These are phyloP conservation scores for Corythoichthys haematopterus DNA, from an alignment of 2,113 vertebrate species.

Conservation along the genomic window DNA sequence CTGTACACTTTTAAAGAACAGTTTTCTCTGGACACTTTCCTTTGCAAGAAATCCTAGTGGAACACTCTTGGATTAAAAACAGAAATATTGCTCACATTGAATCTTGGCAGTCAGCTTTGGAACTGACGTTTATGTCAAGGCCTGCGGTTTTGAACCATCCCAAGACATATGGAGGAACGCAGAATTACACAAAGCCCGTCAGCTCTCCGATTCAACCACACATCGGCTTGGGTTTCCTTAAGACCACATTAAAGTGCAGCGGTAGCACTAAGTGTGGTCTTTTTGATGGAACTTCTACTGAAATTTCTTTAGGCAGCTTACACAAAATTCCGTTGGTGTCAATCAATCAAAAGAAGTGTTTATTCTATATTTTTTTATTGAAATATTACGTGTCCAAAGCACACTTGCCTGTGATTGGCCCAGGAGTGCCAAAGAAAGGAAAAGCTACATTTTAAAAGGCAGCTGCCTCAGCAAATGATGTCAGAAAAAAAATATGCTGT, in stretches of 20 bases:
- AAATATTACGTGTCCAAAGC: slow-evolving; percentile 26
- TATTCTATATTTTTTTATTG: slow-evolving; percentile 43
- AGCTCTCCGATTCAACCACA: slow-evolving; percentile 55
- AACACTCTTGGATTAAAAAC: slow-evolving; percentile 57
- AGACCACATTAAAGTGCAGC: slow-evolving; percentile 65
- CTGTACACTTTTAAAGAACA: slow-evolving; percentile 38
- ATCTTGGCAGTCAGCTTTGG: slow-evolving; percentile 59
- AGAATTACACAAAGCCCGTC: slow-evolving; percentile 64
- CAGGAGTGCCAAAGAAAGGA: slow-evolving; percentile 53
- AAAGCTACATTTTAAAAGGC: slow-evolving; percentile 56
- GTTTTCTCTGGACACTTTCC: slow-evolving; percentile 55
- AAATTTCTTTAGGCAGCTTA: slow-evolving; percentile 41
- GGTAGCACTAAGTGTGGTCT: slow-evolving; percentile 65
- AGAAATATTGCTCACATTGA: slow-evolving; percentile 66
- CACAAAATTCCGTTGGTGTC: slow-evolving; percentile 40
- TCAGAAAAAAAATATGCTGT: slow-evolving; percentile 44
- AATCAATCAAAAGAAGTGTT: slow-evolving; percentile 59
- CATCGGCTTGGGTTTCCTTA: slow-evolving; percentile 55
- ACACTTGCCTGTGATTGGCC: slow-evolving; percentile 47
- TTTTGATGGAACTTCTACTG: slow-evolving; percentile 57
- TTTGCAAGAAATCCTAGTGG: slow-evolving; percentile 60
- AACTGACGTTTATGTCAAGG: slow-evolving; percentile 52
- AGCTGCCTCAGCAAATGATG: slow-evolving; percentile 62
- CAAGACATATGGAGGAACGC: slow-evolving; percentile 61
- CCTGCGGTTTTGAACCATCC: slow-evolving; percentile 64